phyloP scores from a whole-genome alignment of 2,888 invertebrate species.

The Mactromeris polynyma region DNA sequence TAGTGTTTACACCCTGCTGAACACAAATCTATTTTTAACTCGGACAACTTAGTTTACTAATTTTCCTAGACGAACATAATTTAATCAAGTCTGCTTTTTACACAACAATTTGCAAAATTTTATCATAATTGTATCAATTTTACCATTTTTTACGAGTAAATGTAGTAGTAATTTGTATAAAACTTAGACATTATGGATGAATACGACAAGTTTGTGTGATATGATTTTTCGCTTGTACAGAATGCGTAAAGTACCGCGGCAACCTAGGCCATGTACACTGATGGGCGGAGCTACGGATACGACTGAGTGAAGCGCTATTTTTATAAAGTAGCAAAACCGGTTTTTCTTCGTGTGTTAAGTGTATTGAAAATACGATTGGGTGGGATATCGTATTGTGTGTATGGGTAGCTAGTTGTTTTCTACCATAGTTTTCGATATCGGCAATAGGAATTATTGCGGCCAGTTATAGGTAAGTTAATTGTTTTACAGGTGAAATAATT shows the following conservation, averaged over 20 bases:
- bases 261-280: neutral
- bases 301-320: conserved; percentile 69
- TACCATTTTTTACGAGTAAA: no score
- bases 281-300: conserved; percentile 58
- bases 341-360: conserved; percentile 60
- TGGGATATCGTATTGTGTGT: conserved; percentile 21
- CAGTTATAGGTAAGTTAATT: neutral
- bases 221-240: neutral
- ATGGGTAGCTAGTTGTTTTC: conserved; percentile 28
- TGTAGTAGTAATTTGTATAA: no score
- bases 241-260: neutral
- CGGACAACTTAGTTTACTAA: neutral
- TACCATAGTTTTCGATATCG: neutral
- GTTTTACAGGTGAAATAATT: neutral
- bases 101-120: no score
- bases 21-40: conserved; percentile 24
- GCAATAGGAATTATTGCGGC: neutral
- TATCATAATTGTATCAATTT: no score
- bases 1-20: conserved; percentile 30
- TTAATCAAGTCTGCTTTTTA: neutral
- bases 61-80: conserved; percentile 4
- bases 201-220: neutral
- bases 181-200: no score
- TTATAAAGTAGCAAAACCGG: conserved; percentile 77
- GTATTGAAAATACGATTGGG: conserved; percentile 30